Base-by-base conservation (phyloP, 2,888 invertebrate genomes). In the Agonopterix heracliana region DNA sequence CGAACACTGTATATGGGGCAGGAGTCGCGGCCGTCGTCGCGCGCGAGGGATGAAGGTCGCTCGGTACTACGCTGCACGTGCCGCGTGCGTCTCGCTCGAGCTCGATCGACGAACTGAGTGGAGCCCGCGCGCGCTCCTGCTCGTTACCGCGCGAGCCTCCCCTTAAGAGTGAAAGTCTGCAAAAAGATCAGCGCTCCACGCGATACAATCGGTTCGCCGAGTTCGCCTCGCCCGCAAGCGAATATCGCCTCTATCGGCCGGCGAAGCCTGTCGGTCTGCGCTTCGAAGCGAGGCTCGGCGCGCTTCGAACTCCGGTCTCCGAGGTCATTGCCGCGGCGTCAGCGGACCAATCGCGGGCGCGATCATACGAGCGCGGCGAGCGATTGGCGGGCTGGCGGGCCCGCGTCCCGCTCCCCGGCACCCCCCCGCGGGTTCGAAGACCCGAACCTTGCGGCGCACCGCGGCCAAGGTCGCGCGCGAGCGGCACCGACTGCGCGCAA, bases 401-500 rank as follows among this genome's bases (percentile, higher is more conserved):
- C 80, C 85, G 71, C 82, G 69, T 74, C 84, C 74, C 65, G 77
- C 74, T 74, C 79, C 55, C 67, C 61, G 74, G 74, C 38, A 64
- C 83, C 64, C 69, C 62, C 74, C 69, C 68, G 59, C 63, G 85
- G 92, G 93, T 93, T 93, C 93, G 93, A 92, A 92, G 93, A 91
- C 93, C 91, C 89, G 92, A 92, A 93, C 94, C 94, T 94, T 94
- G 94, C 93, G 93, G 93, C 93, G 93, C 93, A 91, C 93, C 92
- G 93, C 93, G 92, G 93, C 92, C 92, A 92, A 92, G 92, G 92
- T 91, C 92, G 91, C 81, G 83, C 83, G 89, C 77, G 85, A 85
- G 78, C 82, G 78, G 79, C 72, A 68, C 77, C 74, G 86, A 84
- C 81, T 78, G 81, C 73, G 73, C 67, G 68, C 66, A 72, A 73